Evolutionary conservation across 1,140 invertebrate species (phyloP), one percentile per base, ranked within the genome.

Genomic region (Macrobrachium nipponense): DNA sequence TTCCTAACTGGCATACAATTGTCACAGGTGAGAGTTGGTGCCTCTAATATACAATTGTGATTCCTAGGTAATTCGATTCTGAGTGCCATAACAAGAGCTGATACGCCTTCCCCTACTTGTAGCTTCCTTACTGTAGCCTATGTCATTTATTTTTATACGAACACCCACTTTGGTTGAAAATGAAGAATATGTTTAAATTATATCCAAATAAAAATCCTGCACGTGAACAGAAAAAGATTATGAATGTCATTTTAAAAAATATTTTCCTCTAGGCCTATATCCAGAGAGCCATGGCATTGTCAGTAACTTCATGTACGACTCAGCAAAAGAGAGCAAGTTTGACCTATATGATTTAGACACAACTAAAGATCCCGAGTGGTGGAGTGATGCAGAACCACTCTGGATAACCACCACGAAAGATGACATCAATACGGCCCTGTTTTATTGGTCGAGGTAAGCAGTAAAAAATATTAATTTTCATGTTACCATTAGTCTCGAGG

Each of bases 1-100:
- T 62, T n/a, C 81, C 81, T 6, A 82, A 82, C 70, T 82, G 81
- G 81, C 81, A 75, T 58, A 82, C 81, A 17, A 82, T 82, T 27
- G 58, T 60, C 14, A 82, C 81, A 20, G 81, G 81, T 82, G 5
- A 82, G 68, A 51, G 51, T 51, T 51, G 4, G 27, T 51, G 12
- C 8, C 7, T 51, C 8, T 51, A 5, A 12, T 51, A 51, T 12
- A 51, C 51, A 51, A 51, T 5, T 51, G 12, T 0, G 51, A 51
- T 6, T 51, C 51, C 51, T 5, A 51, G 7, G 51, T 12, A 51
- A 51, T 10, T 51, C 7, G 51, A 51, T 51, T 51, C 51, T 51
- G 12, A 51, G 7, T 10, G 51, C 8, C 3, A 12, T 51, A 51
- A 51, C 12, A 10, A 51, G 3, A 51, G 51, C 51, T 12, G 51